Conservation (phyloP, 2,113 vertebrate genomes). For the Rhea pennata region DNA sequence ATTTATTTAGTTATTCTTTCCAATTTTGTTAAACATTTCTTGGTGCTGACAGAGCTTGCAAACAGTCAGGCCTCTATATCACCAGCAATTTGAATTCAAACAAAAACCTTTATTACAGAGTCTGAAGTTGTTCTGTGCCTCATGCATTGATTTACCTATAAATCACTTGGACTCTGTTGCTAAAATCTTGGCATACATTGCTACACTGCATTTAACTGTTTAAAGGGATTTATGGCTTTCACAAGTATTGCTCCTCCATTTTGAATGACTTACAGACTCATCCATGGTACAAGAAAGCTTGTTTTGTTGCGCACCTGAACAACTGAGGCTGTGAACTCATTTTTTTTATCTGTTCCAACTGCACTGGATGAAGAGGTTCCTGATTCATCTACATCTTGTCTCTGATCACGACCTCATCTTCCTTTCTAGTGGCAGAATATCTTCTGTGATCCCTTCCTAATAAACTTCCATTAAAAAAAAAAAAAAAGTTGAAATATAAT, state of each 20-base stretch:
- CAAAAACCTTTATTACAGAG: conserved; percentile 41
- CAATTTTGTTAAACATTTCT: not conserved
- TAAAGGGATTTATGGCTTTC: conserved; percentile 51
- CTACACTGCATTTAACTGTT: conserved; percentile 56
- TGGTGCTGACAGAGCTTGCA: conserved; percentile 22
- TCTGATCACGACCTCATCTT: not conserved
- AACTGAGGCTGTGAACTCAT: not conserved
- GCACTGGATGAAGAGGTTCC: not conserved
- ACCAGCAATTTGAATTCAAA: conserved; percentile 50
- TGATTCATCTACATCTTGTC: not conserved
- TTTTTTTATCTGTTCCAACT: not conserved
- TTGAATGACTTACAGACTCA: not conserved
- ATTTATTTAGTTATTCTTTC: not conserved
- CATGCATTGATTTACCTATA: conserved; percentile 57
- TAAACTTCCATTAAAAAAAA: not conserved
- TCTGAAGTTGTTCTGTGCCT: conserved; percentile 53
- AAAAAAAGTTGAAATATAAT: not conserved
- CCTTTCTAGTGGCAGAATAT: not conserved
- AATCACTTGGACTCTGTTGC: conserved; percentile 34
- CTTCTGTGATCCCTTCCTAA: not conserved
- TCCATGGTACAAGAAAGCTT: not conserved
- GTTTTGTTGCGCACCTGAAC: conserved; percentile 7
- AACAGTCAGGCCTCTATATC: not conserved
- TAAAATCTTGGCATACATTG: conserved; percentile 57
- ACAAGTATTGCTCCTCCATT: not conserved